These are phyloP conservation scores for Halyomorpha halys DNA, from an alignment of 1,140 invertebrate genomes.

Conservation along the genomic window DNA sequence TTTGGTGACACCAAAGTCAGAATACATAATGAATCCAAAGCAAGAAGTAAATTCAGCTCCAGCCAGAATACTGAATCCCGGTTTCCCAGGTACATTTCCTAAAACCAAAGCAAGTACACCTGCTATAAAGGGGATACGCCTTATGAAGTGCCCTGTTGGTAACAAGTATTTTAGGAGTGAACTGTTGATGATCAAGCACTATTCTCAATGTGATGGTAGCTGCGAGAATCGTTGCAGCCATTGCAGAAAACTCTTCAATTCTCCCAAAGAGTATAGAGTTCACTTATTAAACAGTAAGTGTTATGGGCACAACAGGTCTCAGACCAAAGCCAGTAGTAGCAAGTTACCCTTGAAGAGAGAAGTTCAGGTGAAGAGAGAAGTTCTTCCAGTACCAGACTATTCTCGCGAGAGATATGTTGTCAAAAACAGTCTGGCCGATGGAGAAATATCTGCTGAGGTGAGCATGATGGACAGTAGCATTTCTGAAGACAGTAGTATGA, in stretches of 20 bases:
- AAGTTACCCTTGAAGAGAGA: too few relatives aligned
- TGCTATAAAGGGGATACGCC: neutral
- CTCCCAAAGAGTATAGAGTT: slow-evolving; percentile 3
- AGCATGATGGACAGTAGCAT: neutral
- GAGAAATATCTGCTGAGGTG: neutral
- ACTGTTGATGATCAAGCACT: neutral
- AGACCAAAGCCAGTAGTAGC: too few relatives aligned
- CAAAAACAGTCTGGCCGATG: too few relatives aligned
- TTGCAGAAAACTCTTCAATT: slow-evolving; percentile 1
- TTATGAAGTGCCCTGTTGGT: slow-evolving; percentile 9
- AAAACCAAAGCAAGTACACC: too few relatives aligned
- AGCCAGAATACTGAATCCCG: too few relatives aligned
- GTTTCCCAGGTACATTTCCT: too few relatives aligned
- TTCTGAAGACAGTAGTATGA: neutral
- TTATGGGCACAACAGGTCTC: neutral
- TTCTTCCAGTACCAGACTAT: too few relatives aligned
- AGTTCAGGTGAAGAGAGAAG: too few relatives aligned
- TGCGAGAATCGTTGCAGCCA: slow-evolving; percentile 9
- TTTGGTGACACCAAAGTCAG: too few relatives aligned
- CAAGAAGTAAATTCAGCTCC: too few relatives aligned
- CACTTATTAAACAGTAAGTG: slow-evolving; percentile 1
- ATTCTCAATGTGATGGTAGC: slow-evolving; percentile 5
- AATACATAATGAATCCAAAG: too few relatives aligned
- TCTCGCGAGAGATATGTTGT: too few relatives aligned
- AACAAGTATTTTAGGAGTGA: slow-evolving; percentile 11